Evolutionary conservation across 2,888 invertebrate genomes (phyloP).

Genomic region (Bhutanitis thaidina): DNA sequence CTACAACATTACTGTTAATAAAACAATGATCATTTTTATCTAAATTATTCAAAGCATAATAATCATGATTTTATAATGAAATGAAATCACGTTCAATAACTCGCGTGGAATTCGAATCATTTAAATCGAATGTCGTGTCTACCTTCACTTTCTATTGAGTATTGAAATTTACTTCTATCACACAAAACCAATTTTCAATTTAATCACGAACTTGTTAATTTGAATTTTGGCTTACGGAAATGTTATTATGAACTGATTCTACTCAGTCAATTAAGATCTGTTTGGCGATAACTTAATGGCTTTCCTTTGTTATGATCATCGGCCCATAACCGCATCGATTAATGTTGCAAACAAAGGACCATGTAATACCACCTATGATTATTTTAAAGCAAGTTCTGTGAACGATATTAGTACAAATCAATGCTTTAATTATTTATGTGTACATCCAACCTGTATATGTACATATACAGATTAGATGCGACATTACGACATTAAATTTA

Average conservation of each 20-base stretch:
- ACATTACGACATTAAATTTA: too few species aligned
- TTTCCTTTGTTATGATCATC: conserved; percentile 22
- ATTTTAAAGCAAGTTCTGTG: not conserved
- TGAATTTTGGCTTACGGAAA: conserved; percentile 14
- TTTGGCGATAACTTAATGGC: conserved; percentile 22
- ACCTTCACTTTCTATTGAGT: not conserved
- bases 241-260: conserved; percentile 14
- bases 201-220: conserved; percentile 15
- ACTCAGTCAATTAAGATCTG: conserved; percentile 23
- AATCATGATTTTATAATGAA: too few species aligned
- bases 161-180: conserved; percentile 2
- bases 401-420: too few species aligned
- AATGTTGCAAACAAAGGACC: conserved; percentile 1
- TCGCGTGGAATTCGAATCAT: not conserved
- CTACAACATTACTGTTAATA: too few species aligned
- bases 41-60: too few species aligned
- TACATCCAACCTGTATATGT: too few species aligned
- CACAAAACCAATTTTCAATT: conserved; percentile 10
- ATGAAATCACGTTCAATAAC: not conserved
- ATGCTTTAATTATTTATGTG: too few species aligned
- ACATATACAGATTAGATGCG: too few species aligned
- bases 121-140: not conserved
- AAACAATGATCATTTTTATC: too few species aligned
- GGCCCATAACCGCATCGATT: conserved; percentile 6
- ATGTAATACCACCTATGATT: not conserved